Conservation (phyloP, 2,113 vertebrate species). For the Apodemus sylvaticus region DNA sequence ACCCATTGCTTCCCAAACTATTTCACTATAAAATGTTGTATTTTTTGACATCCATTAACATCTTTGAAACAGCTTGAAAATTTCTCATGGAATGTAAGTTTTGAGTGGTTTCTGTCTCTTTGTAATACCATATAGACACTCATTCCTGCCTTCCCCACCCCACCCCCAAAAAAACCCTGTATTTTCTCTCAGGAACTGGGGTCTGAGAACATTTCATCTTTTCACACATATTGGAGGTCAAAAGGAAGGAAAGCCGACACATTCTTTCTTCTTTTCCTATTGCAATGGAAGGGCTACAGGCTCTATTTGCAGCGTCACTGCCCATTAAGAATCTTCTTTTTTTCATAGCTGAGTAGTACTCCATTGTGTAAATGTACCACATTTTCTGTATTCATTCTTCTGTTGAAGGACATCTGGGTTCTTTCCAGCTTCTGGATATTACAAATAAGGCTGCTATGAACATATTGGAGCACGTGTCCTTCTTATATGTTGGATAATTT, state of each 20-base stretch:
- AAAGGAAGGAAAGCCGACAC: background rate
- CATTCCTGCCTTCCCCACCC: background rate
- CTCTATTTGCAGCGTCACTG: background rate
- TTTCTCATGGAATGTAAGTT: background rate
- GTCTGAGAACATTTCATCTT: background rate
- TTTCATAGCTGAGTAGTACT: too few species aligned
- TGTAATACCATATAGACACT: background rate
- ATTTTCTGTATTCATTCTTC: too few species aligned
- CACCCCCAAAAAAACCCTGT: background rate
- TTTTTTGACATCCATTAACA: background rate
- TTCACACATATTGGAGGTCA: slow-evolving; percentile 22
- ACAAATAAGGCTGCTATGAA: too few species aligned
- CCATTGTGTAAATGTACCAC: too few species aligned
- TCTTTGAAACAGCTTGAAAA: background rate
- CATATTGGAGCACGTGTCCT: too few species aligned
- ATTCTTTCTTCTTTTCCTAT: background rate
- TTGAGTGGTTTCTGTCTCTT: slow-evolving; percentile 13
- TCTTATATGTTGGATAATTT: too few species aligned
- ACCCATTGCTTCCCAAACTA: background rate
- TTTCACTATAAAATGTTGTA: background rate
- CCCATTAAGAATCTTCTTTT: background rate
- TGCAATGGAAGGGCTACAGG: background rate
- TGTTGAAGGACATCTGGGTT: too few species aligned
- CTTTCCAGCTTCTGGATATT: too few species aligned
- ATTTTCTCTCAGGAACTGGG: slow-evolving; percentile 1